Evolutionary conservation across 2,797 vertebrate species (phyloP), one percentile per base, ranked within the genome.

Genomic region (Tympanoctomys barrerae): DNA sequence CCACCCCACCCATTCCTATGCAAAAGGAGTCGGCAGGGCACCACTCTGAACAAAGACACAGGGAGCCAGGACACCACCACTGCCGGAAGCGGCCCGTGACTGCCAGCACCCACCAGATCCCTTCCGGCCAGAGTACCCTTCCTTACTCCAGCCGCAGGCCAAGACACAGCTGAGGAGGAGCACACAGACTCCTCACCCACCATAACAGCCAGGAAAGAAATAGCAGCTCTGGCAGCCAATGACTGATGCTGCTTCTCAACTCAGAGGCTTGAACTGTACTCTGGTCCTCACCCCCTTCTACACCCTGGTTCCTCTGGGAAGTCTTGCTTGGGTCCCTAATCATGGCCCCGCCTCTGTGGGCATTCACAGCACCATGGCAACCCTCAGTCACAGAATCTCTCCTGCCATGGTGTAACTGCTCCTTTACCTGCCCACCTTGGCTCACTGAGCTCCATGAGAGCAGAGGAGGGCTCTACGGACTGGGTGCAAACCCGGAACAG

Each of bases 231-330:
- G 52, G 79, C 8, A 33, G 46, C 49, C 46, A 78, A 39, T 36
- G 4, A 71, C 70, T 36, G 7, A 79, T 0, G 9, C 14, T 54
- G 18, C 71, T 71, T 82, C 39, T 71, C 71, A 84, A 73, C 36
- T 31, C 88, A 86, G 77, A 78, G 68, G 68, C 68, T 9, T 59
- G 39, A 71, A 61, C 22, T 16, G 12, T 28, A 46, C 82, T 91
- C 33, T 81, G 81, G 54, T 26, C 64, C 52, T 57, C 33, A 57
- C 14, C 12, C 42, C 57, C 6, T 88, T 24, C 66, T 26, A 7
- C 19, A 54, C 46, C 59, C 66, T 10, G 7, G 54, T 89, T 68
- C 70, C 94, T 79, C 85, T 26, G 75, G 61, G 46, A 92, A 91
- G 42, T 16, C 57, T 26, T 79, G 78, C 59, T 24, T 68, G 82